These are phyloP conservation scores for Drosophila ananassae DNA, from an alignment of 1,140 invertebrate species.

Conservation along the genomic window DNA sequence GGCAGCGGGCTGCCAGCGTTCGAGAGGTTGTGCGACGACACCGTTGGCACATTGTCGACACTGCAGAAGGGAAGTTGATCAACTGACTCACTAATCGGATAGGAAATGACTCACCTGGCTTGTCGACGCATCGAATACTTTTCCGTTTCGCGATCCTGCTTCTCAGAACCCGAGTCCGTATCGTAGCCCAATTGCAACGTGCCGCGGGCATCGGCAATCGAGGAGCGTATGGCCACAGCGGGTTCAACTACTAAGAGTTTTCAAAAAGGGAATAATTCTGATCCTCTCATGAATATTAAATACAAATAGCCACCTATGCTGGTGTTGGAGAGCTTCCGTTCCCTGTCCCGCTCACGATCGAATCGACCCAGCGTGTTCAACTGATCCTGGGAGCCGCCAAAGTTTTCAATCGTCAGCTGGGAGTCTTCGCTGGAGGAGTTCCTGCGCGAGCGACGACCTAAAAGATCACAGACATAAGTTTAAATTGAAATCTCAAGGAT, in stretches of 20 bases:
- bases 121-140: conserved; percentile 86
- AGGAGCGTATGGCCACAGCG: conserved; percentile 87
- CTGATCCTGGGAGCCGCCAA: conserved; percentile 93
- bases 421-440: conserved; percentile 95
- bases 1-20: conserved; percentile 82
- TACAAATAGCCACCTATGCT: conserved; percentile 84
- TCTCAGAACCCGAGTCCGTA: conserved; percentile 85
- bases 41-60: conserved; percentile 74
- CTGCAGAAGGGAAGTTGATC: conserved; percentile 13
- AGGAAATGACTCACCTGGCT: conserved; percentile 59
- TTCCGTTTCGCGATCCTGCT: conserved; percentile 86
- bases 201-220: conserved; percentile 90
- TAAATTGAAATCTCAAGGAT: neutral
- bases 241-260: conserved; percentile 83
- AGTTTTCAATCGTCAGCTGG: conserved; percentile 95
- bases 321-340: conserved; percentile 87
- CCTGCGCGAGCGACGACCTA: conserved; percentile 89
- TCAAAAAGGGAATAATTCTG: neutral
- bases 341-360: conserved; percentile 71
- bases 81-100: neutral
- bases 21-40: conserved; percentile 67
- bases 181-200: conserved; percentile 89
- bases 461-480: conserved; percentile 18
- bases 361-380: conserved; percentile 87
- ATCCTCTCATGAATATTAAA: neutral